phyloP scores from a whole-genome alignment of 2,797 vertebrate species.

The Eurystomus glaucurus region DNA sequence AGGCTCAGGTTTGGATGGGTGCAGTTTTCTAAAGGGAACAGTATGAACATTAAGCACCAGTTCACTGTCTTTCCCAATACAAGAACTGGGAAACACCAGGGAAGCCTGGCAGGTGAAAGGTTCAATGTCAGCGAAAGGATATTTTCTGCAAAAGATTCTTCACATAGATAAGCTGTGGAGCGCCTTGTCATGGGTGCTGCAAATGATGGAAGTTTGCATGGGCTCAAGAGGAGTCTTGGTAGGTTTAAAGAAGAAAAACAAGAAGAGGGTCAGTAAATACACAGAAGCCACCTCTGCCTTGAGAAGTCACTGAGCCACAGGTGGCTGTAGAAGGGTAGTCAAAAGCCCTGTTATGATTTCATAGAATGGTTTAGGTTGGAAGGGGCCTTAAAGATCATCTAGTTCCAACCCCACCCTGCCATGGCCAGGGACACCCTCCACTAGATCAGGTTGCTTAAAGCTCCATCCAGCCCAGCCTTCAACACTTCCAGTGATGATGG shows the following conservation, averaged over 20 bases:
- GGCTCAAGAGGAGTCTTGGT: background rate
- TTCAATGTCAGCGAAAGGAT: background rate
- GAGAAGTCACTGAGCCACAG: background rate
- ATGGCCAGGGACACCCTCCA: too few species aligned
- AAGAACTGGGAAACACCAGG: background rate
- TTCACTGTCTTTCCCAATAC: background rate
- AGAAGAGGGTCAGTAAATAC: background rate
- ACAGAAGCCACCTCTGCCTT: background rate
- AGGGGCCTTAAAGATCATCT: too few species aligned
- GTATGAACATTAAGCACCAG: background rate
- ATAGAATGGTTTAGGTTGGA: too few species aligned
- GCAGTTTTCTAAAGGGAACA: background rate
- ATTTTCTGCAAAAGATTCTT: background rate
- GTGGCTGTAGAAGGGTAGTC: background rate
- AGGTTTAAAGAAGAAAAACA: background rate
- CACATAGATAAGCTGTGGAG: background rate
- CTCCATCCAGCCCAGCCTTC: too few species aligned
- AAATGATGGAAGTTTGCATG: background rate
- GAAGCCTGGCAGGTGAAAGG: background rate
- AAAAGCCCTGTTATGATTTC: background rate
- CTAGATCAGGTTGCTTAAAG: too few species aligned
- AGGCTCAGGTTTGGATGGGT: background rate
- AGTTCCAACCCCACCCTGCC: too few species aligned
- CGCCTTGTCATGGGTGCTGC: background rate
- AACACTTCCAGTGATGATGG: too few species aligned